Conservation (phyloP, 2,113 vertebrate genomes). For the Atractosteus spatula region DNA sequence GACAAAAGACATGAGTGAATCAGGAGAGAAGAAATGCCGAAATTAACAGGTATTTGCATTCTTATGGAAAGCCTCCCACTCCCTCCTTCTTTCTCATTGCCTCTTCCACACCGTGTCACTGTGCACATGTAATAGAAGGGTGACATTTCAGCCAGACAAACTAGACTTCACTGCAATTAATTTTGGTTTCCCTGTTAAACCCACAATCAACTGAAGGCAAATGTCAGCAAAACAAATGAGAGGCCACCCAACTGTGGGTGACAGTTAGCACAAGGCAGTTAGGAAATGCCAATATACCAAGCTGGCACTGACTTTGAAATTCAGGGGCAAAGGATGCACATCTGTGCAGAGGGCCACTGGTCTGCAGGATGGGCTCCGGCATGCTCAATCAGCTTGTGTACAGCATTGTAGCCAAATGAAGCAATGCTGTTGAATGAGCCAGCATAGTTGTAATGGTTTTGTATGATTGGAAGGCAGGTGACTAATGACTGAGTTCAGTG, state of each 20-base stretch:
- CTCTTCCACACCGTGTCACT: constrained; percentile 36
- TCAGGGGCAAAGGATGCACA: constrained; percentile 44
- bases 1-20: no score
- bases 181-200: constrained; percentile 68
- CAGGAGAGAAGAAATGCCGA: no score
- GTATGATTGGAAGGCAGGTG: not conserved
- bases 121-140: constrained; percentile 49
- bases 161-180: constrained; percentile 69
- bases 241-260: constrained; percentile 48
- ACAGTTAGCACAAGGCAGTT: constrained; percentile 66
- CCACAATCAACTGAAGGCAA: constrained; percentile 73
- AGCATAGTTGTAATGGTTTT: not conserved
- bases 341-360: not conserved
- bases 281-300: constrained; percentile 71
- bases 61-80: constrained; percentile 6
- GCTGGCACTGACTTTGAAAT: constrained; percentile 49
- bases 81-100: constrained; percentile 16
- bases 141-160: constrained; percentile 73
- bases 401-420: no score
- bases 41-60: no score
- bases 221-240: constrained; percentile 72
- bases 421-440: no score
- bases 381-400: not conserved
- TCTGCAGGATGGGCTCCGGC: not conserved
- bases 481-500: no score